Evolutionary conservation across 2,797 vertebrate genomes (phyloP), one percentile per base, ranked within the genome.

Genomic region (Carapus acus): DNA sequence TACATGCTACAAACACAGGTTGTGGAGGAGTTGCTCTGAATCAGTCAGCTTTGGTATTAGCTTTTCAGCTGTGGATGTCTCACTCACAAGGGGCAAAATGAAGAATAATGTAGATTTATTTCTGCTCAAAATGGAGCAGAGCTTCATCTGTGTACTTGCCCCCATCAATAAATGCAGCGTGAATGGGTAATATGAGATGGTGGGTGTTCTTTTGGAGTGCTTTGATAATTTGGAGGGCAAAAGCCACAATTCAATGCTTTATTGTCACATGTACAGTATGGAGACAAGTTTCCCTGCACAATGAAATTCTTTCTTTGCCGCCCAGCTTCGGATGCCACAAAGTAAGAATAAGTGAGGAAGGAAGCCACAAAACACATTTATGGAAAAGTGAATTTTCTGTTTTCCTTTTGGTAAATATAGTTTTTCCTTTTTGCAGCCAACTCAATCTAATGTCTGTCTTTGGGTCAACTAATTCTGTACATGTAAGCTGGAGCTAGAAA

Each of bases 81-180:
- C 70, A 69, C 76, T 76, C 78, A 70, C 69, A 70, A 83, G 77
- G 43, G 40, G 23, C 56, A 62, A 68, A 53, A 45, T 66, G 56
- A 31, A 52, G 67, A 71, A 66, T 72, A 78, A 80, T 57, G 37
- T 76, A 78, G 76, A 83, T 83, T 71, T n/a, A n/a, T 66, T 58
- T 74, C 60, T 62, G 37, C 61, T 65, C 49, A 46, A 7, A 75
- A 65, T 42, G 43, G n/a, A 48, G 58, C 52, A 9, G 49, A 61
- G 46, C 50, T 50, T 36, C 54, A 58, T 45, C 69, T 27, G 58
- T 40, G 62, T 66, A 67, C 80, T 82, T 67, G 77, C 69, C 47
- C 38, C 41, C 31, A 71, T 66, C 43, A 77, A n/a, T 76, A 77
- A 67, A 73, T 60, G 68, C 24, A 3, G 41, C 22, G 29, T 49